Base-by-base conservation (phyloP, 2,113 vertebrate genomes). In the Xyrauchen texanus region DNA sequence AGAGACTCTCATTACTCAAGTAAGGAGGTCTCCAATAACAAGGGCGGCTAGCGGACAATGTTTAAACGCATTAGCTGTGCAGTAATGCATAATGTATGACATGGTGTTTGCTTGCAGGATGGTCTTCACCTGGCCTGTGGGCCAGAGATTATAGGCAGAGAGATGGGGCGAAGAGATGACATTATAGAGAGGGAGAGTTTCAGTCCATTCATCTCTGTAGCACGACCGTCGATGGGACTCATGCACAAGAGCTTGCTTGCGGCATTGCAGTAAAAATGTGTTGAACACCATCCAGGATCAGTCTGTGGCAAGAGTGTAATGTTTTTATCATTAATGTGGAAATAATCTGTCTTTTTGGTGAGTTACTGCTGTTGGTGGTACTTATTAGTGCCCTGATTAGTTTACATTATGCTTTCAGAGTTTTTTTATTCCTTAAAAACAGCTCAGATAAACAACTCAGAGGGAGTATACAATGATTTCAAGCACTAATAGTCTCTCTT, bases 1-100 rank as follows among this genome's bases (percentile, higher is more conserved):
- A 83, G 87, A 91, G 88, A 90, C 86, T 89, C 87, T 90, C 91
- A 92, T 94, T 90, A 93, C 90, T 94, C 92, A 94, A 88, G 57
- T 85, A 83, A 90, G 88, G 87, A 81, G 86, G 82, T 90, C 90
- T 91, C 87, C 85, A 89, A 91, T 88, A 90, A 91, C 92, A 92
- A 93, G 92, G 93, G 87, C 91, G 87, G 80, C 80, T 86, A 91
- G 89, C 88, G 90, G 92, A 90, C 88, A 86, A 86, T 85, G 85
- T 85, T 88, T 88, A 81, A 88, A 85, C 79, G 81, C 83, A 86
- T 87, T 87, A 88, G 89, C 88, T 82, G 82, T 78, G 49, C 81
- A 85, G 79, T 84, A 83, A 87, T 84, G 84, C 76, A 86, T 88
- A 89, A 91, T 88, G 82, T 85, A 88, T 81, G 83, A 66, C 11